These are phyloP conservation scores for Conus betulinus DNA, from an alignment of 1,140 invertebrate genomes.

Conservation along the genomic window DNA sequence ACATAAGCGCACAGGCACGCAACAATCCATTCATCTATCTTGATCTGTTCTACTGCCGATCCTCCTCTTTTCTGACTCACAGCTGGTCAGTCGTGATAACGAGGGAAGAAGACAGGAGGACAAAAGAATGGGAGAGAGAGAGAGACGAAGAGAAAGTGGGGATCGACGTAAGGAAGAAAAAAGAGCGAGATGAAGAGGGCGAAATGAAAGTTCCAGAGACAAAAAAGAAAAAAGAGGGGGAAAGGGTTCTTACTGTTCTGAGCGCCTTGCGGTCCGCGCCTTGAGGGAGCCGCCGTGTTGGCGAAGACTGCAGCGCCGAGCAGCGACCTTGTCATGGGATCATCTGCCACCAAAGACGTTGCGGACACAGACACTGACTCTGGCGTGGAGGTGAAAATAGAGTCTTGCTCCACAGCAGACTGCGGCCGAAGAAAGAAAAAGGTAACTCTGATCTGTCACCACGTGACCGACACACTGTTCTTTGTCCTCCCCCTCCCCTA, in stretches of 20 bases:
- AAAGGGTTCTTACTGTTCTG: neutral
- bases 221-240: neutral
- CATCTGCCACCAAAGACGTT: neutral
- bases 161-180: too few species aligned
- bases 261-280: neutral
- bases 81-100: too few species aligned
- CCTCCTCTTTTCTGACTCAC: too few species aligned
- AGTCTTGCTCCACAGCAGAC: neutral
- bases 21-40: too few species aligned
- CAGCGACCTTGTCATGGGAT: neutral
- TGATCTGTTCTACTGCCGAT: too few species aligned
- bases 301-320: neutral
- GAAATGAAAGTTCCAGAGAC: neutral
- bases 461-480: neutral
- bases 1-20: too few species aligned
- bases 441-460: neutral
- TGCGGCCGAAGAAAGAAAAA: neutral
- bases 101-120: too few species aligned
- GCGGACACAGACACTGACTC: neutral
- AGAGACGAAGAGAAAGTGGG: constrained; percentile 5
- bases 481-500: constrained; percentile 5
- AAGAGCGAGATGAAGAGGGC: neutral
- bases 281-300: neutral
- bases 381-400: neutral
- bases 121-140: neutral